Base-by-base conservation (phyloP, 2,797 vertebrate genomes). In the Molossus molossus region DNA sequence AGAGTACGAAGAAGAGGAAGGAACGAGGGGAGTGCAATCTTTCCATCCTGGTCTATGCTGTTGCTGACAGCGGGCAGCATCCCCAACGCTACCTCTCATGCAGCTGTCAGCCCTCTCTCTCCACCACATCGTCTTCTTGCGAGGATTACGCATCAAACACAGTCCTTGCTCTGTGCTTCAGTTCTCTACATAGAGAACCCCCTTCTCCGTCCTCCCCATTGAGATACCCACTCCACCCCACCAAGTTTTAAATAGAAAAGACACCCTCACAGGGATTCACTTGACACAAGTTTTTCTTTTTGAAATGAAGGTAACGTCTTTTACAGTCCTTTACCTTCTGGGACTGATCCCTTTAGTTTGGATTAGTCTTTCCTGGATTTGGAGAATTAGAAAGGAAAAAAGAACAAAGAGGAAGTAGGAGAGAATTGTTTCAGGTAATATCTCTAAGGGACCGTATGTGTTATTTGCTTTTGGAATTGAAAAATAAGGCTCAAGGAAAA, bases 401-500 rank as follows among this genome's bases (percentile, higher is more conserved):
- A 21, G 29, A 13, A 55, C 10, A 12, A 80, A 14, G 37, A 37
- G 5, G 18, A 53, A 73, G n/a, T 50, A 67, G 18, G 27, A 57
- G 79, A 69, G 13, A 77, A 83, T 91, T 50, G n/a, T 21, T 93
- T 83, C 25, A 65, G 62, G 10, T 57, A 70, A 14, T 69, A 5
- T 25, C 33, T 64, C 27, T 81, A 83, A 84, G 29, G 33, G 18
- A 23, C 9, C 9, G 17, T 15, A 1, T 79, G 10, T 37, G 17
- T 40, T 79, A 60, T 55, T 87, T 93, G 70, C 48, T 79, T 88
- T 90, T 64, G 14, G 9, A 50, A 76, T 55, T 75, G 15, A 72
- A 95, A 87, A 72, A 17, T 40, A 70, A 84, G 17, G 55, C 53
- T 94, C 13, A 37, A 33, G 57, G 50, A 37, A 95, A 58, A 62